Evolutionary conservation across 2,888 invertebrate species (phyloP), one percentile per base, ranked within the genome.

Genomic region (Acleris emargana): DNA sequence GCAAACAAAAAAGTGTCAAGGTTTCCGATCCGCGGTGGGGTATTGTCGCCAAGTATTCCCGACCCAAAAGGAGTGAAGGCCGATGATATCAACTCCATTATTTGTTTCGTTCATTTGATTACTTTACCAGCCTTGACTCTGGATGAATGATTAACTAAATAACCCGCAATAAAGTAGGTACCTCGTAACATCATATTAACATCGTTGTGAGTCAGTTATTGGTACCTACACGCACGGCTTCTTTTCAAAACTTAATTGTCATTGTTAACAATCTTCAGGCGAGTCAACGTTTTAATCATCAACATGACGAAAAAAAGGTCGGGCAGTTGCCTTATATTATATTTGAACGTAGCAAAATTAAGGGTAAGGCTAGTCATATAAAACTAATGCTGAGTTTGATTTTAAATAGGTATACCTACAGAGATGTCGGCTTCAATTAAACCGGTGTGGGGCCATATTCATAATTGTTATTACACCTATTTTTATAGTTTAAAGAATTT

Each of bases 1-100:
- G 43, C 59, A 60, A 55, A 43, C 43, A 16, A 42, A 53, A 64
- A 64, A 55, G 64, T 59, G 64, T 64, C 64, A 64, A 64, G 64
- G 59, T 43, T 49, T 43, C 32, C 38, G 13, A 60, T 42, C 20
- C 20, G 50, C 60, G 54, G 64, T 57, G 43, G 57, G 43, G 28
- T 49, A 42, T 18, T 50, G 59, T 60, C 43, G 64, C 50, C 28
- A 25, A 60, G 54, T 47, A 22, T 32, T 64, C 64, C 64, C 59
- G 55, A 55, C 43, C 64, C 32, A 64, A 64, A 64, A 64, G 54
- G 54, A 60, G 50, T 55, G 54, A 64, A 64, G 59, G 64, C 50
- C 54, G 55, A 64, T 60, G 50, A 60, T 50, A 64, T 60, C 59
- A 60, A 32, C 64, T 55, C 64, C 54, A 54, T 59, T 53, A 47